Evolutionary conservation across 2,888 invertebrate species (phyloP), one percentile per base, ranked within the genome.

Genomic region (Clanis bilineata): DNA sequence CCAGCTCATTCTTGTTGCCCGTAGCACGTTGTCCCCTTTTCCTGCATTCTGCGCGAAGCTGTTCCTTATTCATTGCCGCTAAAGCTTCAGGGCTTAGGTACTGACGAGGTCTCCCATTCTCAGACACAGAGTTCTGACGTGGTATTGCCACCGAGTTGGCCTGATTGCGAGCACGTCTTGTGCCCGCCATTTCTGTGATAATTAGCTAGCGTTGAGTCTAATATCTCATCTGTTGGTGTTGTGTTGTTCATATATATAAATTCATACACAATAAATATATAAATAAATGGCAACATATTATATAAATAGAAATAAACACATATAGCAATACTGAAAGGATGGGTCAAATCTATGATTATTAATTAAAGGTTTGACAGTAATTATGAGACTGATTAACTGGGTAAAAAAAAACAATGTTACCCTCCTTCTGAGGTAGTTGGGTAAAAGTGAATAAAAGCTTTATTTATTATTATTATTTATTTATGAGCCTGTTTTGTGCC

Each of bases 1-100:
- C 95, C 95, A 95, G 93, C 92, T 95, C 95, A 71, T 91, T 93
- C 89, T 95, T 95, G 92, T 94, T 95, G 82, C 95, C 95, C 67
- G 94, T 92, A 54, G 94, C 93, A 80, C 94, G 94, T 83, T 94
- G 94, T 70, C 95, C 95, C 74, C 95, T 86, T 88, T 94, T 94
- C 71, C 94, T 92, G 91, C 95, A 95, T 82, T 95, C 95, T 60
- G 90, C 88, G 74, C 95, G 94, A 68, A 95, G 92, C 80, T 95
- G 95, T 79, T 95, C 95, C 92, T 95, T 95, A 78, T 93, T 95
- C 92, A 95, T 93, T 66, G 92, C 87, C 62, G 93, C 90, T 79
- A 95, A 86, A 75, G 92, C 87, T 74, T 93, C 92, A 60, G 90
- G 88, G 65, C 83, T 89, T 68, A 91, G 76, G 67, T 80, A 89